These are phyloP conservation scores for Ptyas mucosa DNA, from an alignment of 2,113 vertebrate genomes.

Conservation along the genomic window DNA sequence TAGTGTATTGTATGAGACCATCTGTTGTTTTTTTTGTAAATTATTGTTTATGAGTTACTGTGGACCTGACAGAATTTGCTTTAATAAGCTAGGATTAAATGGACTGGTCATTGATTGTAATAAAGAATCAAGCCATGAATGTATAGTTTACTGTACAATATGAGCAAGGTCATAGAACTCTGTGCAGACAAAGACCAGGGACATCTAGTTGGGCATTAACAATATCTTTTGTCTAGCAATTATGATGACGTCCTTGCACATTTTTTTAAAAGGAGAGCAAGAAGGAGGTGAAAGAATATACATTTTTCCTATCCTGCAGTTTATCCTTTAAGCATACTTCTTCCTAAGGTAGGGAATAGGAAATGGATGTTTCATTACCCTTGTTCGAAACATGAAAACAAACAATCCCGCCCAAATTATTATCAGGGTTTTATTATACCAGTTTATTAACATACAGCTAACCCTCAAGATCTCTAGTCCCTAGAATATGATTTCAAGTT, in stretches of 20 bases:
- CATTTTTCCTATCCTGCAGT: not conserved
- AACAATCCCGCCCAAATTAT: not conserved
- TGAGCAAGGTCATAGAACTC: not conserved
- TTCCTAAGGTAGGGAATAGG: not conserved
- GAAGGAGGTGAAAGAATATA: not conserved
- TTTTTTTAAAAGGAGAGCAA: not conserved
- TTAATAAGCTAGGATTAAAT: not conserved
- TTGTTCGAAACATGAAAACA: not conserved
- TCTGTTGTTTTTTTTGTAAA: not conserved
- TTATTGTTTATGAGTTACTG: not conserved
- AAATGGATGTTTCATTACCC: not conserved
- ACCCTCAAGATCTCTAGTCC: not conserved
- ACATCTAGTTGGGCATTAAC: not conserved
- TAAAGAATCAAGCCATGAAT: not conserved
- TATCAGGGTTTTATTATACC: not conserved
- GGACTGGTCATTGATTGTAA: not conserved
- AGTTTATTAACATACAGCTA: not conserved
- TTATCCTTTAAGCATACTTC: not conserved
- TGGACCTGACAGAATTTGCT: not conserved
- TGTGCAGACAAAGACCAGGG: not conserved
- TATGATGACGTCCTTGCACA: not conserved
- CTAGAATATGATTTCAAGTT: not conserved
- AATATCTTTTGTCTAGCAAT: not conserved
- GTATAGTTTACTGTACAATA: not conserved
- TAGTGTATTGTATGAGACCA: not conserved